Base-by-base conservation (phyloP, 1,140 invertebrate genomes). In the Dreissena polymorpha region DNA sequence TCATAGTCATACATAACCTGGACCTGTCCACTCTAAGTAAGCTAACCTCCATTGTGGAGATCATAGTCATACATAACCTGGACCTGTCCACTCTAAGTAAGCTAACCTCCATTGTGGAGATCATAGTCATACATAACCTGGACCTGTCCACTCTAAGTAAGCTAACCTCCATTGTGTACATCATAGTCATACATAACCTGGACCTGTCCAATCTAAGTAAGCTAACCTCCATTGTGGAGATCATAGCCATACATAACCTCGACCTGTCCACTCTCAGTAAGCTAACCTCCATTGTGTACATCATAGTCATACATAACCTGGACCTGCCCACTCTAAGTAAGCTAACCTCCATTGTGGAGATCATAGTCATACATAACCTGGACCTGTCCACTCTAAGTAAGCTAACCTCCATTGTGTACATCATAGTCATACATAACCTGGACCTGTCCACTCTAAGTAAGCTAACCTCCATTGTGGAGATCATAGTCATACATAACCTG, bases 1-100 rank as follows among this genome's bases (percentile, higher is more conserved):
- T 98, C 27, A 96, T 99, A 86, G 95, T 98, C 63, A 96, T 99
- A 77, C 97, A 98, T 91, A 95, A 98, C 92, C 94, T 99, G 13
- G 96, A 97, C 92, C 93, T 99, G 75, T 94, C 95, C 29, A 96
- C 95, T 12, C n/a, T n/a, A n/a, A n/a, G n/a, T n/a, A n/a, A n/a
- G n/a, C n/a, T n/a, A n/a, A n/a, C n/a, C n/a, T n/a, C n/a, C n/a
- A n/a, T n/a, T n/a, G n/a, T n/a, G n/a, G n/a, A n/a, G n/a, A 94
- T 98, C 27, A 96, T 99, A 86, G 95, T 98, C 63, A 96, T 99
- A 77, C 97, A 98, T 91, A 95, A 98, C 92, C 94, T 99, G 13
- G 96, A 97, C 92, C 93, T 99, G 75, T 94, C 95, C 29, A 96
- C 95, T 12, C n/a, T n/a, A n/a, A n/a, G n/a, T n/a, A n/a, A n/a